These are phyloP conservation scores for Halcyon chelicuti DNA, from an alignment of 2,797 vertebrate genomes.

Conservation along the genomic window DNA sequence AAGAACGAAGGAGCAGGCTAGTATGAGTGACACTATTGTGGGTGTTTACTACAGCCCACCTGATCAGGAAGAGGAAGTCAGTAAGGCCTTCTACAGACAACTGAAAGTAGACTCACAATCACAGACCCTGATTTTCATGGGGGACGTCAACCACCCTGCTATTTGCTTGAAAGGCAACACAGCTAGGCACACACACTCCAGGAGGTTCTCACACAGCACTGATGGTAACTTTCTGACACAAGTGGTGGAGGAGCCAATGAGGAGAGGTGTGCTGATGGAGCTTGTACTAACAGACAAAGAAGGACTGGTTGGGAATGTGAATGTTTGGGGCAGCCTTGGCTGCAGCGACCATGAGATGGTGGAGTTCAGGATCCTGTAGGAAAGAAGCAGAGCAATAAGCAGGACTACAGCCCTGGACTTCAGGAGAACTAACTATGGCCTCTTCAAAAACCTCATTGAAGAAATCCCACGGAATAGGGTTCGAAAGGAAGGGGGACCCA, in stretches of 20 bases:
- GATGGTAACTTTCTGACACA: background rate
- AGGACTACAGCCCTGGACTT: background rate
- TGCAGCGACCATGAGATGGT: no score
- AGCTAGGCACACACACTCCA: background rate
- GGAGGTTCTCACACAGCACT: background rate
- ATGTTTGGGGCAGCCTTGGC: background rate
- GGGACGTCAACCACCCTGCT: no score
- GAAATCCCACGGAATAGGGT: background rate
- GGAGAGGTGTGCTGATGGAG: background rate
- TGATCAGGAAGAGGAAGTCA: no score
- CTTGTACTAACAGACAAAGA: background rate
- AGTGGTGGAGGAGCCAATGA: background rate
- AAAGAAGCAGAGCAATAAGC: background rate
- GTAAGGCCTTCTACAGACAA: no score
- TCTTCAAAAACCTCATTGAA: background rate
- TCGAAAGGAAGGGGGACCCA: no score
- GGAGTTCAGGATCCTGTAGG: background rate
- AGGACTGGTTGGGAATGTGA: background rate
- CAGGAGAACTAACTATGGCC: background rate
- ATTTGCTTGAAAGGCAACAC: background rate
- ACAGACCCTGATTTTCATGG: no score
- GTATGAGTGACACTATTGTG: no score
- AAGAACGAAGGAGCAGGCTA: no score
- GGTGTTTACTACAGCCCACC: no score
- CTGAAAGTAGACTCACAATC: no score